phyloP scores from a whole-genome alignment of 37 sponge, comb jelly and placozoan species.

The Geodia barretti region DNA sequence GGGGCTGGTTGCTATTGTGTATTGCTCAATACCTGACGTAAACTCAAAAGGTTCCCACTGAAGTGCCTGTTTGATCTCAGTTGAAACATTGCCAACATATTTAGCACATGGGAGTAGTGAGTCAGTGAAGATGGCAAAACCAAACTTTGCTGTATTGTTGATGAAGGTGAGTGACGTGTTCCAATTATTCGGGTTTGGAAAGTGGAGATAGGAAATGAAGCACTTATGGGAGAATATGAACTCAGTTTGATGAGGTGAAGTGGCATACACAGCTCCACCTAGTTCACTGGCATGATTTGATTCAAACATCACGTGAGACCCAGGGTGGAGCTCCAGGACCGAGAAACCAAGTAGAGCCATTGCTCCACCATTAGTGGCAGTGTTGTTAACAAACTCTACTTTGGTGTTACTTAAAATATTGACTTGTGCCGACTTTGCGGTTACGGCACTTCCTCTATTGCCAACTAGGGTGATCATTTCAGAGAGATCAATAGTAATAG shows the following conservation, averaged over 20 bases:
- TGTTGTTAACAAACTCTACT: constrained; percentile 7
- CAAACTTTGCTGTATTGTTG: not conserved
- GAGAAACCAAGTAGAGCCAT: constrained; percentile 28
- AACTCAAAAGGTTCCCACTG: not conserved
- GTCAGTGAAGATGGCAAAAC: not conserved
- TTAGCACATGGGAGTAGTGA: not conserved
- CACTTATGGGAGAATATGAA: not conserved
- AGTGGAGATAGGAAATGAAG: not conserved
- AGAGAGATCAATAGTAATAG: not conserved
- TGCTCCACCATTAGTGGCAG: constrained; percentile 37
- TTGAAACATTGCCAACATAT: not conserved
- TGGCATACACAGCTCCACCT: constrained; percentile 48
- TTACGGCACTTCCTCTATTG: not conserved
- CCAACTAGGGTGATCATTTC: not conserved
- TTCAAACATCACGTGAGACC: constrained; percentile 7
- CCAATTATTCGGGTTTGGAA: not conserved
- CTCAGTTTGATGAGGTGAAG: not conserved
- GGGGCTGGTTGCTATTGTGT: not conserved
- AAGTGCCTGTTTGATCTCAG: not conserved
- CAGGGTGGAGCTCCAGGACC: not conserved
- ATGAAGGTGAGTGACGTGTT: not conserved
- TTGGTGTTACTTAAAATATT: not conserved
- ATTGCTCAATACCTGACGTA: not conserved
- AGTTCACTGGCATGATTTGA: constrained; percentile 24
- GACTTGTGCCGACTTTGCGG: not conserved